A percentile compares a stretch with the other conserved stretches of the same genome.
These are phyloP conservation scores for Lycopodina hypogea DNA, from an alignment of 37 sponge, comb jelly and placozoan species.

Conservation along the genomic window DNA sequence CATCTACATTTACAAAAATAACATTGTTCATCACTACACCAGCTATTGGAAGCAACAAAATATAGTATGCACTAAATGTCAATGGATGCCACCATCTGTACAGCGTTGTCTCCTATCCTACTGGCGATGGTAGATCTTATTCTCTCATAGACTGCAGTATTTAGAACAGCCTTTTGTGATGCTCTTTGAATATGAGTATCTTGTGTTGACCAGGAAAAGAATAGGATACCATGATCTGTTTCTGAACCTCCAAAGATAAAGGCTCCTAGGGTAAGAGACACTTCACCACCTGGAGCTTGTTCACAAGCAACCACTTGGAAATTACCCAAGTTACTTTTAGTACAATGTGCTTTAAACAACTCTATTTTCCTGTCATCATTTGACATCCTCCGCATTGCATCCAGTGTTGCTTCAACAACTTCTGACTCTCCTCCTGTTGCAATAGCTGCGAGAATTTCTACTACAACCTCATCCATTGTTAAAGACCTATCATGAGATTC, in stretches of 20 bases:
- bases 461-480: neutral
- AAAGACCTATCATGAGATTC: neutral
- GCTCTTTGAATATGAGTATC: too few species aligned
- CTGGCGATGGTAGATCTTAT: neutral
- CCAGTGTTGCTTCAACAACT: neutral
- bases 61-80: neutral
- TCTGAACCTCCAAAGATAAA: neutral
- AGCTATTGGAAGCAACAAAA: too few species aligned
- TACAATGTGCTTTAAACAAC: neutral
- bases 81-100: neutral
- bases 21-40: too few species aligned
- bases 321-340: neutral
- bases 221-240: neutral
- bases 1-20: too few species aligned
- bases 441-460: neutral
- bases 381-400: neutral
- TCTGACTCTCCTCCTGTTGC: neutral
- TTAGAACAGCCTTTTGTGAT: neutral
- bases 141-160: neutral
- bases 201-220: neutral
- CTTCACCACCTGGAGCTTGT: constrained; percentile 1
- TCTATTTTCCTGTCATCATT: neutral
- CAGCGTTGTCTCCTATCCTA: neutral
- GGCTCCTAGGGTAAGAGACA: neutral
- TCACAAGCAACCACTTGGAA: constrained; percentile 12